Evolutionary conservation across 2,888 invertebrate species (phyloP).

Genomic region (Drosophila cracens): DNA sequence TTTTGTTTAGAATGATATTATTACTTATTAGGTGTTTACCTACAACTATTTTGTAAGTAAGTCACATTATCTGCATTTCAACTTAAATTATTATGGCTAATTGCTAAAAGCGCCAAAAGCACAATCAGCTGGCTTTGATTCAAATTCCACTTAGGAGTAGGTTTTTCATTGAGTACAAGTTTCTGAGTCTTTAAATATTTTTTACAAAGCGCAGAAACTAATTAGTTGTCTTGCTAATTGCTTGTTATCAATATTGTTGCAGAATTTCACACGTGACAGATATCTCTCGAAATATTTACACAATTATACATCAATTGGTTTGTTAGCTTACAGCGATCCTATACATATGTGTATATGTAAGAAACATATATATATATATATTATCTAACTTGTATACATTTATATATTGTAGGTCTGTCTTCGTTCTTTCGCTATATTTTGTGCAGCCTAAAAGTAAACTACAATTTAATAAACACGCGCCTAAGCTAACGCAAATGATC

Average conservation of each 20-base stretch:
- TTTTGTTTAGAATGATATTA: not conserved
- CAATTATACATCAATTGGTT: not conserved
- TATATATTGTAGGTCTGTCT: not conserved
- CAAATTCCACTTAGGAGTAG: not conserved
- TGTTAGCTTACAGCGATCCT: not conserved
- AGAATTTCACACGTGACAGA: not conserved
- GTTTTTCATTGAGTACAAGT: not conserved
- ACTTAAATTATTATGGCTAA: constrained; percentile 2
- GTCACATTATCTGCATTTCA: constrained; percentile 20
- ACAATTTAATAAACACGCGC: not conserved
- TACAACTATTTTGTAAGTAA: constrained; percentile 24
- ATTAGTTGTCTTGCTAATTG: constrained; percentile 20
- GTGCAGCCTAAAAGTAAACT: constrained; percentile 30
- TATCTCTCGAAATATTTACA: not conserved
- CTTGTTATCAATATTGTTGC: not conserved
- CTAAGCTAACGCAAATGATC: not conserved
- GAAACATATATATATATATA: not conserved
- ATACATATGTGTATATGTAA: not conserved
- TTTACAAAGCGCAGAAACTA: constrained; percentile 16
- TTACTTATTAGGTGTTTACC: constrained; percentile 17
- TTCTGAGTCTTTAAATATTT: not conserved
- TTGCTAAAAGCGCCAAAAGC: not conserved
- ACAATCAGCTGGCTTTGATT: not conserved
- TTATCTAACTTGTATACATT: not conserved
- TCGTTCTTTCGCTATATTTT: not conserved